Evolutionary conservation across 2,113 vertebrate species (phyloP), one percentile per base, ranked within the genome.

Genomic region (Megaleporinus macrocephalus): DNA sequence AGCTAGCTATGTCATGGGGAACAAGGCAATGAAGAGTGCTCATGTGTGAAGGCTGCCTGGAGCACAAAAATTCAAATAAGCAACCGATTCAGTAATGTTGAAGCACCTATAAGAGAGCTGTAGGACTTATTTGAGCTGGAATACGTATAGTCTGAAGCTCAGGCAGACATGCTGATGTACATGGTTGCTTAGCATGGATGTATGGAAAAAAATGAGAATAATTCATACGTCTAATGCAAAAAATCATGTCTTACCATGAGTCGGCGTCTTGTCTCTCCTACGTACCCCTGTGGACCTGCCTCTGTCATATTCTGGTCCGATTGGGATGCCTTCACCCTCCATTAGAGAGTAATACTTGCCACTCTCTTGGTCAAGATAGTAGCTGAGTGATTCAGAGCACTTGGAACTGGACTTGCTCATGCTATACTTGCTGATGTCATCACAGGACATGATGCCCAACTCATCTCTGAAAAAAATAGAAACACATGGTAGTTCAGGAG

Each of bases 191-290:
- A 27, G n/a, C 29, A 79, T 15, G 49, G 26, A 26, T 1, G 44
- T 27, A 51, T 49, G 36, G 22, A 24, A 16, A 27, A 30, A 26
- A 30, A n/a, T 9, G 24, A n/a, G 6, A 16, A 20, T 7, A 13
- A 36, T 20, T n/a, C n/a, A 11, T 22, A 16, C 2, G n/a, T n/a
- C n/a, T n/a, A n/a, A n/a, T n/a, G n/a, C n/a, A n/a, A 44, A 15
- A 22, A 71, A 22, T 29, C 51, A 27, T 41, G 26, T 73, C 90
- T 91, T 80, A 98, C 97, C 97, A 0, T 96, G 95, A 1, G 96
- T 97, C 29, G 95, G 95, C 49, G 94, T 96, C 91, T 96, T 98
- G 33, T 95, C 96, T 88, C 96, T 93, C 82, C 94, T 94, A 51
- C 96, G 94, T 78, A 96, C 94, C 22, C 96, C 95, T 0, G 95